Conservation (phyloP, 2,888 invertebrate species). For the Altica lythri region DNA sequence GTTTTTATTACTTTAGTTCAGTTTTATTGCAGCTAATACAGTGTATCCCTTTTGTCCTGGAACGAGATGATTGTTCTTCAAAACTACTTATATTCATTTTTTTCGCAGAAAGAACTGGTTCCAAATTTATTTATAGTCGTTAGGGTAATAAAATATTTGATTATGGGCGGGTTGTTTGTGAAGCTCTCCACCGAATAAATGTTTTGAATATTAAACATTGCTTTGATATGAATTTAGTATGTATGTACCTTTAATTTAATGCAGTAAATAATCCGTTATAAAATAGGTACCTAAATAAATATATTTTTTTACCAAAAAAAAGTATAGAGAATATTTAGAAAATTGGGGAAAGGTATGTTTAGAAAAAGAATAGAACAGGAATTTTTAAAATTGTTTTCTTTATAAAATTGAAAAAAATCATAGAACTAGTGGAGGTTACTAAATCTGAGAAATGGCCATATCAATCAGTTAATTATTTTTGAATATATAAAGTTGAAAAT, state of each 20-base stretch:
- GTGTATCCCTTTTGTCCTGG: constrained; percentile 47
- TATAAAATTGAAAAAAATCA: no score
- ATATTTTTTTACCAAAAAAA: background rate
- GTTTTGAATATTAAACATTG: constrained; percentile 22
- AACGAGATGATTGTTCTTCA: constrained; percentile 49
- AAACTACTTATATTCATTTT: constrained; percentile 33
- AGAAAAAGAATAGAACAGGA: no score
- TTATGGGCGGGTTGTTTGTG: constrained; percentile 39
- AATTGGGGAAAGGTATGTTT: no score
- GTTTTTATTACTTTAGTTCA: constrained; percentile 50
- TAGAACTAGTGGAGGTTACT: no score
- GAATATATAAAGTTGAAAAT: no score
- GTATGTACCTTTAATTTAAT: background rate
- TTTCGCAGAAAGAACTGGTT: constrained; percentile 38
- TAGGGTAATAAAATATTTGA: constrained; percentile 35
- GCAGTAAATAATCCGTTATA: background rate
- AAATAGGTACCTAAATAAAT: background rate
- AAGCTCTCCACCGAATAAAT: constrained; percentile 27
- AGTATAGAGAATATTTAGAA: no score
- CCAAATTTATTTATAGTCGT: constrained; percentile 43
- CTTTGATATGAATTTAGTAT: constrained; percentile 1
- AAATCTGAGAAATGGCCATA: no score
- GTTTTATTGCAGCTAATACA: constrained; percentile 46
- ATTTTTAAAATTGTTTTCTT: no score
- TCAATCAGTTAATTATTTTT: no score